Evolutionary conservation across 2,888 invertebrate species (phyloP), one percentile per base, ranked within the genome.

Genomic region (Drosophila pegasa): DNA sequence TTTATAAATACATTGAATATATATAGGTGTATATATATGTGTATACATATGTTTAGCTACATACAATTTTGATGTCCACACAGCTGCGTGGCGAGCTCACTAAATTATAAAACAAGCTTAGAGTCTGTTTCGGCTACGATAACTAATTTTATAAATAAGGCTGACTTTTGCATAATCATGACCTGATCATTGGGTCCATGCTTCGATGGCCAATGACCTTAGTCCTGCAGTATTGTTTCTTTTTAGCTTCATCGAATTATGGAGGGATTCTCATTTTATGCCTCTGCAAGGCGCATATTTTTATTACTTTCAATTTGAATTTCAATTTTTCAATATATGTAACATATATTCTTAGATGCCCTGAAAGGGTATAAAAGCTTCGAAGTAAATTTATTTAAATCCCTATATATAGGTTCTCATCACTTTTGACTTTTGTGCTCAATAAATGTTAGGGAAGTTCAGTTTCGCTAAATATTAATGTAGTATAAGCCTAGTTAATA

Each of bases 61-160:
- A 54, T 67, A 67, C 67, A 71, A 65, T 70, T 81, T 82, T 72
- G 73, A 81, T 69, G 59, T 52, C 50, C 50, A 43, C 29, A 14
- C 16, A 5, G 18, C 12, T 1, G 18, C n/a, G 47, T 61, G 65
- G 47, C 55, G 16, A 78, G 64, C 84, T 82, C 69, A 52, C 86
- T 86, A 83, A 83, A 88, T 83, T 77, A 88, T 68, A 72, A 76
- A 69, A 81, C 84, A 87, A 80, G 82, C 87, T 79, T 77, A 81
- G 43, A 84, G 48, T 63, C 70, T 64, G 70, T 50, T 33, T 71
- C 59, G 63, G 80, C 87, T 88, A 87, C 68, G 61, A 63, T 51
- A 88, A 88, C 85, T 86, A 87, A 88, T 63, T 81, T 81, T 63
- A 85, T 84, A 86, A 86, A 86, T 86, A 86, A 86, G 85, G 89